phyloP scores from a whole-genome alignment of 2,797 vertebrate genomes.

The Echiichthys vipera region DNA sequence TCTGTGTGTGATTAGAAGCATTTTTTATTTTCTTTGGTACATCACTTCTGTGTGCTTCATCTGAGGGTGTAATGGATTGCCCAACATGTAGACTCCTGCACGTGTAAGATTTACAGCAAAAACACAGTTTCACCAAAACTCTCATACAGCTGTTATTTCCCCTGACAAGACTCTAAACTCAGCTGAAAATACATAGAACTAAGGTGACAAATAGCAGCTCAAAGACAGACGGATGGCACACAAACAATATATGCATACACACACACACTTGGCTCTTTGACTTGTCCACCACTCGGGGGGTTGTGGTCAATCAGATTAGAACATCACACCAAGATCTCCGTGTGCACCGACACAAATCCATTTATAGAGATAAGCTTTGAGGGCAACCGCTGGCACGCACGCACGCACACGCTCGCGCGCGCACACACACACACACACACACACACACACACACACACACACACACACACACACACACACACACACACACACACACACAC shows the following conservation, averaged over 20 bases:
- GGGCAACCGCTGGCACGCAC: conserved; percentile 17
- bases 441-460: conserved; percentile 13
- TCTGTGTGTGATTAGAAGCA: not conserved
- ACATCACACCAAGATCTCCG: conserved; percentile 60
- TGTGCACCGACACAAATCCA: conserved; percentile 74
- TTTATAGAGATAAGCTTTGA: conserved; percentile 74
- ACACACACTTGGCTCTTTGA: conserved; percentile 30
- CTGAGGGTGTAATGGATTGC: not conserved
- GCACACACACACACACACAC: conserved; percentile 8
- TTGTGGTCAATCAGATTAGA: conserved; percentile 77
- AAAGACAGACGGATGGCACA: conserved; percentile 15
- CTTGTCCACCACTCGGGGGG: conserved; percentile 40
- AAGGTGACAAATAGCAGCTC: conserved; percentile 44
- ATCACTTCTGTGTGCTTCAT: conserved; percentile 2
- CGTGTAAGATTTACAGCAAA: conserved; percentile 16
- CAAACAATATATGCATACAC: conserved; percentile 10
- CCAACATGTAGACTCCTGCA: conserved; percentile 9
- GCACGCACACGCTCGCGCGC: too few relatives aligned
- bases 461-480: conserved; percentile 7
- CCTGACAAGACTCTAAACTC: not conserved
- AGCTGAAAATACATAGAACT: conserved; percentile 32
- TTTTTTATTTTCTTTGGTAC: not conserved
- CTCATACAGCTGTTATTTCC: conserved; percentile 26
- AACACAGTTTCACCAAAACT: conserved; percentile 14
- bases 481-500: conserved; percentile 13